A percentile compares a stretch with the other conserved stretches of the same genome.
Conservation (phyloP, 2,797 vertebrate species). For the Coregonus ussuriensis region DNA sequence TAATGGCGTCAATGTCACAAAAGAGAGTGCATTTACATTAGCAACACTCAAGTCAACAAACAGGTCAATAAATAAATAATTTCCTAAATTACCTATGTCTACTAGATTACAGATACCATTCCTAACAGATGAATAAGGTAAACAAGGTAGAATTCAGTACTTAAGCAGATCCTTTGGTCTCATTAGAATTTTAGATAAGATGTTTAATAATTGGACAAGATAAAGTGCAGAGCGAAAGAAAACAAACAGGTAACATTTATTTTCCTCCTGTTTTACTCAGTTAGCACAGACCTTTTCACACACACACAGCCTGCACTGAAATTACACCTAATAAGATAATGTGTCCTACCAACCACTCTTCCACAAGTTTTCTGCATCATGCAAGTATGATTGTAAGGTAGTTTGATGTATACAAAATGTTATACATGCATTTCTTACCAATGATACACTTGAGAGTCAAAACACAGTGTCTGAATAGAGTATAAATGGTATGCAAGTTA, state of each 20-base stretch:
- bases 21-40: slow-evolving; percentile 18
- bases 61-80: slow-evolving; percentile 3
- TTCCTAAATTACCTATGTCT: neutral
- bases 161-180: slow-evolving; percentile 14
- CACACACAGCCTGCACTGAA: slow-evolving; percentile 6
- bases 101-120: neutral
- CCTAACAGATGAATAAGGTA: neutral
- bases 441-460: neutral
- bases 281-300: slow-evolving; percentile 18
- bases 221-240: slow-evolving; percentile 14
- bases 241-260: slow-evolving; percentile 33
- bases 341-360: too few relatives aligned
- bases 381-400: neutral
- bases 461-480: neutral
- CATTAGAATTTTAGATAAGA: slow-evolving; percentile 39
- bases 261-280: slow-evolving; percentile 25
- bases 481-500: neutral
- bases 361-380: too few relatives aligned
- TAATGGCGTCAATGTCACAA: too few relatives aligned
- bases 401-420: neutral
- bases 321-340: too few relatives aligned
- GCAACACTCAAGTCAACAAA: neutral
- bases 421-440: neutral
- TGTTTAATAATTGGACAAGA: slow-evolving; percentile 22
- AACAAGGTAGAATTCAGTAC: slow-evolving; percentile 10